Evolutionary conservation across 2,797 vertebrate genomes (phyloP).

Genomic region (Thalassophryne amazonica): DNA sequence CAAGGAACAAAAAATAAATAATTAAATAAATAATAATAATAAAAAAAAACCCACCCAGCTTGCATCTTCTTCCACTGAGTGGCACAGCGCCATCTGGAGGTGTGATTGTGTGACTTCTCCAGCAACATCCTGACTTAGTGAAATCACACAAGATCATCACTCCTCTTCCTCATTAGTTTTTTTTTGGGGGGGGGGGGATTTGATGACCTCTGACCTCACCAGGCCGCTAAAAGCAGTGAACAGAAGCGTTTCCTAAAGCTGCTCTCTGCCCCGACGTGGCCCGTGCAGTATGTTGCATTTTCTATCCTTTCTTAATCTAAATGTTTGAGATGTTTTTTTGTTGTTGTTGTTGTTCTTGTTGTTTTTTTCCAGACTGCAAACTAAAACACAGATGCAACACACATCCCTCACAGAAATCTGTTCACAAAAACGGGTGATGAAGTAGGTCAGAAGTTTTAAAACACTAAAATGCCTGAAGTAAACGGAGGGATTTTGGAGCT

Average conservation of each 20-base stretch:
- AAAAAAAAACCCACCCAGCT: too few species aligned
- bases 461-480: constrained; percentile 2
- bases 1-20: too few species aligned
- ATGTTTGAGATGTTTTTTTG: constrained; percentile 59
- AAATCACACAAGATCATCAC: too few species aligned
- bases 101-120: too few species aligned
- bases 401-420: constrained; percentile 34
- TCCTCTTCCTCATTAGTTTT: too few species aligned
- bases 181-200: background rate
- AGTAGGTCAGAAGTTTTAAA: too few species aligned
- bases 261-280: constrained; percentile 35
- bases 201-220: background rate
- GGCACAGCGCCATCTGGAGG: too few species aligned
- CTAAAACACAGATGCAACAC: constrained; percentile 45
- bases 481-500: background rate
- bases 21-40: too few species aligned
- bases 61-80: too few species aligned
- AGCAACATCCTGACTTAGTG: too few species aligned
- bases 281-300: constrained; percentile 31
- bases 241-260: constrained; percentile 7
- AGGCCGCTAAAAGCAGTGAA: background rate
- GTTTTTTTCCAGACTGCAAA: constrained; percentile 52
- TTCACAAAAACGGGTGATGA: too few species aligned
- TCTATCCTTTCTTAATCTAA: constrained; percentile 55
- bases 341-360: too few species aligned